Evolutionary conservation across 2,888 invertebrate species (phyloP).

Genomic region (Agrilus mali): DNA sequence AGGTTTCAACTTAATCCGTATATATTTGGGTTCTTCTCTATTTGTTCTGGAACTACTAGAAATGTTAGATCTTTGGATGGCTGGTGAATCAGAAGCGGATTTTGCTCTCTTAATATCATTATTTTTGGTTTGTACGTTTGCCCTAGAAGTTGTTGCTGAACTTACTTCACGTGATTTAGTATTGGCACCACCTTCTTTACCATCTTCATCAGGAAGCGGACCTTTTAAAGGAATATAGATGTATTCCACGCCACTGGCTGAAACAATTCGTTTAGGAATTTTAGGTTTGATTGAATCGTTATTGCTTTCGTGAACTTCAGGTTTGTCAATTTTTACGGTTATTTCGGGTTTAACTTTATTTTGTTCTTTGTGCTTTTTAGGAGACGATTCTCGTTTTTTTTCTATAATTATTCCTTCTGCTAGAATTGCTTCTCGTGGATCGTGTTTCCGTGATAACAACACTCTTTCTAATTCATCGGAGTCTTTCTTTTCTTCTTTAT

Average conservation of each 20-base stretch:
- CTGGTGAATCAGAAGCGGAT: slow-evolving; percentile 11
- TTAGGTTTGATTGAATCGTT: slow-evolving; percentile 16
- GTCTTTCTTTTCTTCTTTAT: slow-evolving; percentile 22
- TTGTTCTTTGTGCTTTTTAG: slow-evolving; percentile 23
- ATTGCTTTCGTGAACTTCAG: slow-evolving; percentile 12
- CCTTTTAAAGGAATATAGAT: slow-evolving; percentile 37
- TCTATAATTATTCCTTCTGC: slow-evolving; percentile 47
- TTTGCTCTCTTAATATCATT: slow-evolving; percentile 11
- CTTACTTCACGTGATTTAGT: slow-evolving; percentile 14
- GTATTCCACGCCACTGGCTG: slow-evolving; percentile 33
- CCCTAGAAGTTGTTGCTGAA: slow-evolving; percentile 6
- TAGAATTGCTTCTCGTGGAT: slow-evolving; percentile 50
- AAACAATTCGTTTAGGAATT: slow-evolving; percentile 25
- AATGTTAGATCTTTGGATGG: slow-evolving; percentile 9
- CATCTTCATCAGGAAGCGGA: slow-evolving; percentile 24
- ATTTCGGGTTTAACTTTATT: slow-evolving; percentile 14
- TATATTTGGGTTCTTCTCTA: slow-evolving; percentile 36
- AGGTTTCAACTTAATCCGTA: slow-evolving; percentile 60
- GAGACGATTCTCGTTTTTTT: slow-evolving; percentile 6
- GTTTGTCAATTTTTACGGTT: slow-evolving; percentile 29
- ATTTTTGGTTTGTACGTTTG: slow-evolving; percentile 5
- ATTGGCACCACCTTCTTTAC: slow-evolving; percentile 4
- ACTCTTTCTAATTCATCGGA: slow-evolving; percentile 41
- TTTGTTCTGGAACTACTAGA: slow-evolving; percentile 10
- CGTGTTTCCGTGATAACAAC: slow-evolving; percentile 46